A percentile compares a stretch with the other conserved stretches of the same genome.
These are phyloP conservation scores for Pangasius larnaudii DNA, from an alignment of 2,797 vertebrate genomes.

Conservation along the genomic window DNA sequence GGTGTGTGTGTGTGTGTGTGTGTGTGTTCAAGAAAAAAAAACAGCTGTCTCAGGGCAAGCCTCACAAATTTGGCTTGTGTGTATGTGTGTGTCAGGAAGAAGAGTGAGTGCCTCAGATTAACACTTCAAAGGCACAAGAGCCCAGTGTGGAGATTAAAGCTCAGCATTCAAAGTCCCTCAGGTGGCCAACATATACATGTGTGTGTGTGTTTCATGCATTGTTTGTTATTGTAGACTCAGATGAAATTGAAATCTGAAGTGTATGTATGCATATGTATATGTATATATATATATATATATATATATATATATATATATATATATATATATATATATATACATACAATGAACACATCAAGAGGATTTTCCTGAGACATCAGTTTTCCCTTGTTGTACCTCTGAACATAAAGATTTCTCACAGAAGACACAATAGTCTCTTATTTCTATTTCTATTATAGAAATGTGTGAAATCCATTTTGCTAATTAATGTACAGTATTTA, in stretches of 20 bases:
- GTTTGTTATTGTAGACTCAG: no score
- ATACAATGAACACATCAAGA: background rate
- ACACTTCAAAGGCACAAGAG: conserved; percentile 76
- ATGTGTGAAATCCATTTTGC: background rate
- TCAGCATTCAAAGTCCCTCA: conserved; percentile 74
- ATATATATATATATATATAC: no score
- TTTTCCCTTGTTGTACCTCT: background rate
- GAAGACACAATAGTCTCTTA: background rate
- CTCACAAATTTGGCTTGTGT: conserved; percentile 37
- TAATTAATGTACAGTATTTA: background rate
- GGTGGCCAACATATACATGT: conserved; percentile 61
- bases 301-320: no score
- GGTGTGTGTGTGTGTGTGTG: conserved; percentile 23
- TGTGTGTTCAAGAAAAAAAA: conserved; percentile 19
- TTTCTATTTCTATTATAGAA: background rate
- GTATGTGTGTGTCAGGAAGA: conserved; percentile 43
- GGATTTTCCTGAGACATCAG: background rate
- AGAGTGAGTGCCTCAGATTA: conserved; percentile 67
- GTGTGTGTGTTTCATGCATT: background rate
- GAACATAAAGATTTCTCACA: background rate
- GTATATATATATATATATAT: no score
- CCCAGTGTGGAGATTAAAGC: conserved; percentile 79
- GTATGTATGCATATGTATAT: no score
- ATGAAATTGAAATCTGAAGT: no score
- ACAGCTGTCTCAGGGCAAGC: conserved; percentile 40